Evolutionary conservation across 1,140 invertebrate species (phyloP).

Genomic region (Prorops nasuta): DNA sequence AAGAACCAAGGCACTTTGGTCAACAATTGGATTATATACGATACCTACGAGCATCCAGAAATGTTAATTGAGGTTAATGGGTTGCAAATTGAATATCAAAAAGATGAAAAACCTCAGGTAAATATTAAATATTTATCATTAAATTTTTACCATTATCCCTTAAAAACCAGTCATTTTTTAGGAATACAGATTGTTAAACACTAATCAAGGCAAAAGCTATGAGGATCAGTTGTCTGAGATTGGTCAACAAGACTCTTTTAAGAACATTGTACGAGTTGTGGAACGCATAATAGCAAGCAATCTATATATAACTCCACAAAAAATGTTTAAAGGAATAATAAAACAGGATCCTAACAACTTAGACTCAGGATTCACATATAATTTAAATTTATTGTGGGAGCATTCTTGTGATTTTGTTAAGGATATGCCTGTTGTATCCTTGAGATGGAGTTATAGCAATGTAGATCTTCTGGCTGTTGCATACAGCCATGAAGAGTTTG

Average conservation of each 20-base stretch:
- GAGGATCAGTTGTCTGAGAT: slow-evolving; percentile 44
- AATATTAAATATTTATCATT: background rate
- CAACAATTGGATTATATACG: slow-evolving; percentile 73
- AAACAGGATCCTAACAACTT: slow-evolving; percentile 61
- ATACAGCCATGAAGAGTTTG: slow-evolving; percentile 48
- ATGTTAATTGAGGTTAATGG: slow-evolving; percentile 9
- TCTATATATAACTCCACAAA: slow-evolving; percentile 63
- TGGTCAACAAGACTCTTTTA: slow-evolving; percentile 49
- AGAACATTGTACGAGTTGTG: slow-evolving; percentile 62
- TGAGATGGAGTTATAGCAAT: slow-evolving; percentile 67
- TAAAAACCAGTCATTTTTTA: no score
- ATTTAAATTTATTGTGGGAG: slow-evolving; percentile 65
- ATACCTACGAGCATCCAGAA: slow-evolving; percentile 53
- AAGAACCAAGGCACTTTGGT: slow-evolving; percentile 63
- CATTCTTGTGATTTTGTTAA: slow-evolving; percentile 54
- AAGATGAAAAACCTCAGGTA: slow-evolving; percentile 10
- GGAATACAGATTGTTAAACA: no score
- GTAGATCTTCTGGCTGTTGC: slow-evolving; percentile 67
- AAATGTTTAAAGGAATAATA: slow-evolving; percentile 65
- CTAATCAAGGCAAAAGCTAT: background rate
- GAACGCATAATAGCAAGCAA: slow-evolving; percentile 70
- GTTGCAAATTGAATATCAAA: background rate
- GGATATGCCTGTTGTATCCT: slow-evolving; percentile 57
- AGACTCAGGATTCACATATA: slow-evolving; percentile 64
- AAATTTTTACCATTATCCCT: background rate